Base-by-base conservation (phyloP, 1,140 invertebrate genomes). In the Cotesia typhae region DNA sequence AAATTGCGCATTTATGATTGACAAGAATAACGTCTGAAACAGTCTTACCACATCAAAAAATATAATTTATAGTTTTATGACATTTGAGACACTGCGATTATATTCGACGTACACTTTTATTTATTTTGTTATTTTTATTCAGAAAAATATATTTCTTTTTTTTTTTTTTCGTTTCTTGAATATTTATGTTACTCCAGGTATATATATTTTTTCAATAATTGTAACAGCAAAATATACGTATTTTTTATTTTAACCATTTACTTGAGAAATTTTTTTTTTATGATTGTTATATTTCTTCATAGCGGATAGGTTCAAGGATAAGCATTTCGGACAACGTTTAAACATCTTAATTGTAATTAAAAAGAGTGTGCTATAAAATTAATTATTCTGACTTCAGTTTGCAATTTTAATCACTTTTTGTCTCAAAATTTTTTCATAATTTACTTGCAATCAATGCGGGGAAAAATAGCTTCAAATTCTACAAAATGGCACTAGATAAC, bases 151-250 rank as follows among this genome's bases (percentile, higher is more conserved):
- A 76, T 74, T 74, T 74, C 65, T 75, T 4, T 41, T 41, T 41
- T 41, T 41, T 41, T 41, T 47, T 47, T 7, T 47, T 47, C 41
- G 10, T 47, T 47, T 47, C 6, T 7, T 47, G 6, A 47, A 47
- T 47, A 47, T 55, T 37, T 60, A 78, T 53, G 79, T 82, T 82
- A 82, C 81, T 82, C 81, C 81, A 82, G 81, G 81, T 81, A 78
- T 81, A 61, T 73, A 73, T 74, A 28, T 28, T 72, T 64, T 47
- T 47, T 47, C 6, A 47, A 70, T 72, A 77, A 60, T 57, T 74
- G 72, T 61, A 61, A 76, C 76, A 71, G 37, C 53, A 74, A 72
- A 72, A 41, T 47, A 60, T 63, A 68, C 47, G 65, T 63, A 73
- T 59, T 60, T 36, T 28, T 47, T 28, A 47, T 57, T 63, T 28